Evolutionary conservation across 92 coral and sea anemone genomes (phyloP).

Genomic region (Epizoanthus illoricatus): DNA sequence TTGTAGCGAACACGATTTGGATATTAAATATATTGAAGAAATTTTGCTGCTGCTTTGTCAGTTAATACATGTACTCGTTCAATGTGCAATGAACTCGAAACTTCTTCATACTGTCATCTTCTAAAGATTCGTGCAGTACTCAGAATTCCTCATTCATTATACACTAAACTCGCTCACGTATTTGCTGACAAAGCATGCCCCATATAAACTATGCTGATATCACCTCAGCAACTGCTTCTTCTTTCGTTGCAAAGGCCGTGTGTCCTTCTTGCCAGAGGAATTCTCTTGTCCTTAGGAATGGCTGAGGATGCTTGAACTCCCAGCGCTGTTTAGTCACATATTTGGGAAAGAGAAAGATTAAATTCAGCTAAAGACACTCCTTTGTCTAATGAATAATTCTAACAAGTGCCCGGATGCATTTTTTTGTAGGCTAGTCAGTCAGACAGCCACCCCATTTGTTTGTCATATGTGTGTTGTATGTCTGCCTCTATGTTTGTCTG

Average conservation of each 20-base stretch:
- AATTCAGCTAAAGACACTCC: background rate
- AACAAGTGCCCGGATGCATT: background rate
- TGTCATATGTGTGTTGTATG: background rate
- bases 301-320: constrained; percentile 99
- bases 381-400: background rate
- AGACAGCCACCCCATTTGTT: background rate
- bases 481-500: background rate
- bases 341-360: background rate
- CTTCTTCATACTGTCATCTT: too few species aligned
- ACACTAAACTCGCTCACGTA: background rate
- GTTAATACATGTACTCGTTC: too few species aligned
- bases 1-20: too few species aligned
- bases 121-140: too few species aligned
- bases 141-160: too few species aligned
- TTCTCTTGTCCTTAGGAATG: constrained; percentile 93
- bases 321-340: constrained; percentile 66
- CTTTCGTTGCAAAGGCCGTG: constrained; percentile 82
- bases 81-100: too few species aligned
- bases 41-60: too few species aligned
- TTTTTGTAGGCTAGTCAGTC: background rate
- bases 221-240: constrained; percentile 89
- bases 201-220: background rate
- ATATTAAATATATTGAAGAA: too few species aligned
- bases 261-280: constrained; percentile 99
- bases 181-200: background rate